Evolutionary conservation across 1,140 invertebrate genomes (phyloP).

Genomic region (Sarcophaga bullata): DNA sequence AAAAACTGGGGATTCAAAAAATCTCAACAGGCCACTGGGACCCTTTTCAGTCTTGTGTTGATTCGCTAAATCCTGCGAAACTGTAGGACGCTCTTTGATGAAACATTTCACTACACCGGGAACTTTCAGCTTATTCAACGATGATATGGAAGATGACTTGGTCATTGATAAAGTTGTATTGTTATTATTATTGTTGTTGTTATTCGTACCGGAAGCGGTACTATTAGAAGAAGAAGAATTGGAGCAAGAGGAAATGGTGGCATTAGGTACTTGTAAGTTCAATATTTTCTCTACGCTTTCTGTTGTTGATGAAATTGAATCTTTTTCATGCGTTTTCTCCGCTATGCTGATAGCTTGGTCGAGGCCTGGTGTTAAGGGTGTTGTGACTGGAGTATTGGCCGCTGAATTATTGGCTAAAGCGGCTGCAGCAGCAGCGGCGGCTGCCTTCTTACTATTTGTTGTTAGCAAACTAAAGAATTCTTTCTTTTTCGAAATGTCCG

Average conservation of each 20-base stretch:
- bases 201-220: not conserved
- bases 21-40: constrained; percentile 77
- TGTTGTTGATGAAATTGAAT: not conserved
- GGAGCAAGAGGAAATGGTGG: not conserved
- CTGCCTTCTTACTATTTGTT: constrained; percentile 61
- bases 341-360: not conserved
- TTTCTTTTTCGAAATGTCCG: constrained; percentile 63
- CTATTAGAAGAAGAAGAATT: not conserved
- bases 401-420: constrained; percentile 48
- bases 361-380: constrained; percentile 43
- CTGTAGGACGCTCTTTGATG: constrained; percentile 54
- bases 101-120: constrained; percentile 65
- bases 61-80: constrained; percentile 43
- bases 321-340: not conserved
- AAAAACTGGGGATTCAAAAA: constrained; percentile 97
- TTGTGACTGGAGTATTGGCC: constrained; percentile 48
- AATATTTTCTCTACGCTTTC: constrained; percentile 47
- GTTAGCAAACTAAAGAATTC: constrained; percentile 62
- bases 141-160: constrained; percentile 59
- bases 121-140: constrained; percentile 60
- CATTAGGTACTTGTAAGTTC: constrained; percentile 55
- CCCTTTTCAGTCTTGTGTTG: constrained; percentile 62
- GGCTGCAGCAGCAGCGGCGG: constrained; percentile 56
- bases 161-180: constrained; percentile 41
- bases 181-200: not conserved